Evolutionary conservation across 2,888 invertebrate species (phyloP), one percentile per base, ranked within the genome.

Genomic region (Ornithoptera alexandrae): DNA sequence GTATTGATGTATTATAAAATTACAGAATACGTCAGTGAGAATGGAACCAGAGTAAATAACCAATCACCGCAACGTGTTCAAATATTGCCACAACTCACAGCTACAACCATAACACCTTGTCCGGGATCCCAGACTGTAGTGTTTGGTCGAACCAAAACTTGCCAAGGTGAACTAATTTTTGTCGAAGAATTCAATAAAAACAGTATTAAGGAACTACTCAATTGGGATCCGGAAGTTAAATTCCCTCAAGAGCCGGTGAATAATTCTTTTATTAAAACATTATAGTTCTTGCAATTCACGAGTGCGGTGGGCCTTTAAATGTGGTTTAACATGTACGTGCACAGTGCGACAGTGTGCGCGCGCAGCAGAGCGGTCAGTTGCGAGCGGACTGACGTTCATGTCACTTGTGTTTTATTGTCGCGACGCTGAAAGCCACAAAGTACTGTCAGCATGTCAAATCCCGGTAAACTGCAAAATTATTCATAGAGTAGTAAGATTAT

Each of bases 231-330:
- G 15, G 92, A 94, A 72, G 86, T 93, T 68, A 93, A 91, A 76
- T 94, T 95, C 76, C 88, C 94, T n/a, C 93, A 91, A 50, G 90
- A 92, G 71, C 95, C 95, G 74, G 95, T 95, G 84, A 88, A 89
- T n/a, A 20, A 56, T 56, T 50, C 18, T 17, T 50, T 50, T 50
- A 50, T 50, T 50, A 17, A 50, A 50, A 5, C 30, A 3, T 30
- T 30, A 30, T 3, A 30, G 5, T 30, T 30, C 30, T 4, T 30
- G 30, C 30, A 30, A 30, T 30, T 30, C 30, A 30, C 4, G 2
- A 30, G 30, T 30, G 30, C 30, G 3, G 30, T 30, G 4, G 30
- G 5, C 30, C 4, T 30, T 30, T 30, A 5, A 30, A 30, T 30
- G 3, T 30, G 30, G 2, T 30, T 30, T 30, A 30, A 30, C 30